Conservation (phyloP, 1,140 invertebrate species). For the Macrostomum lignano region DNA sequence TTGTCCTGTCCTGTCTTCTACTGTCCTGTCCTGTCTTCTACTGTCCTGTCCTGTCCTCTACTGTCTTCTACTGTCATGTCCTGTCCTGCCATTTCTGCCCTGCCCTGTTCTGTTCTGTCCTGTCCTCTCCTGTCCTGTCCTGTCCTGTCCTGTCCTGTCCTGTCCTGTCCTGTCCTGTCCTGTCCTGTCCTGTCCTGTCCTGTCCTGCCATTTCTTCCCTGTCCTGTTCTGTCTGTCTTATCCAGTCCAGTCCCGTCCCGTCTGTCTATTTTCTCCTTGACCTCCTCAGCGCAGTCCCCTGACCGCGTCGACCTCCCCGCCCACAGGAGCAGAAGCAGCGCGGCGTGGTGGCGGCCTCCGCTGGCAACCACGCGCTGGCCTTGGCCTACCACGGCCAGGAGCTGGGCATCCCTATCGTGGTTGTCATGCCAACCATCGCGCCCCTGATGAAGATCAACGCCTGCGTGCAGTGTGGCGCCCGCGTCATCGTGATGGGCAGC, state of each 20-base stretch:
- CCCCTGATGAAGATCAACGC: constrained; percentile 60
- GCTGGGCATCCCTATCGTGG: constrained; percentile 51
- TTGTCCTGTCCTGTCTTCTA: no score
- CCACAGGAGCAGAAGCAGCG: constrained; percentile 38
- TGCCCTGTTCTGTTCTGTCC: no score
- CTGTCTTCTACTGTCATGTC: constrained; percentile 1
- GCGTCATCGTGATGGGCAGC: constrained; percentile 46
- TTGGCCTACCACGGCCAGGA: constrained; percentile 54
- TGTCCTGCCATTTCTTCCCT: constrained; percentile 4
- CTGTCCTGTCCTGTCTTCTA: no score
- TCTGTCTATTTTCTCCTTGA: constrained; percentile 8
- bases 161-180: no score
- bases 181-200: no score
- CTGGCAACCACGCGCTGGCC: constrained; percentile 66
- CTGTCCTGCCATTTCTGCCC: no score
- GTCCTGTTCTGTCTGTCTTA: no score
- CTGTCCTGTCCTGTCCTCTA: no score
- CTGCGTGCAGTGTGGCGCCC: constrained; percentile 50
- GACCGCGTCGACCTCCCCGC: no score
- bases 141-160: no score
- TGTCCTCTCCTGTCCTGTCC: no score
- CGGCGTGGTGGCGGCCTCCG: constrained; percentile 63
- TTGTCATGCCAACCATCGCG: constrained; percentile 53
- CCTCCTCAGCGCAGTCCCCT: no score
- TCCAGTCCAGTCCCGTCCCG: constrained; percentile 1